phyloP scores from a whole-genome alignment of 1,140 invertebrate species.

The Plutomurus gul region DNA sequence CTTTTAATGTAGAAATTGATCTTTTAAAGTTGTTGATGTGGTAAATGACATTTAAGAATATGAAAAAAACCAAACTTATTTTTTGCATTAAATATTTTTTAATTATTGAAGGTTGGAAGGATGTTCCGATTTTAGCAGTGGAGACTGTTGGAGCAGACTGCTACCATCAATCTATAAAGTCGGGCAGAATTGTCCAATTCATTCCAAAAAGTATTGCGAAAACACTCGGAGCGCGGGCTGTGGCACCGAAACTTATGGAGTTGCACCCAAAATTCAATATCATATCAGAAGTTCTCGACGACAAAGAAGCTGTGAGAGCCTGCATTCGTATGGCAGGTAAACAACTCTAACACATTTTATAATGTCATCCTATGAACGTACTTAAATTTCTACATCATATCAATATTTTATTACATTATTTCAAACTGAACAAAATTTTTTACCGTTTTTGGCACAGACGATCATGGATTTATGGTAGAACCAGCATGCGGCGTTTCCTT shows the following conservation, averaged over 20 bases:
- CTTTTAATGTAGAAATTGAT: too few species aligned
- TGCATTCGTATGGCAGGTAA: conserved; percentile 60
- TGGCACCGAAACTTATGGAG: conserved; percentile 57
- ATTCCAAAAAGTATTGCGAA: conserved; percentile 58
- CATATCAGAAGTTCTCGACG: conserved; percentile 59
- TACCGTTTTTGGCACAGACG: conserved; percentile 50
- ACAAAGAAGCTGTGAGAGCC: conserved; percentile 61
- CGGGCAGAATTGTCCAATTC: conserved; percentile 58
- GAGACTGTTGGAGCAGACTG: conserved; percentile 63
- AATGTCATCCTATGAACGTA: too few species aligned
- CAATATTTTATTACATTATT: too few species aligned
- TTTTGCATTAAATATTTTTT: neutral
- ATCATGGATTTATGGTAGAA: conserved; percentile 62
- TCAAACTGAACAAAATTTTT: too few species aligned
- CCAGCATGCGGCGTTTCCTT: conserved; percentile 62
- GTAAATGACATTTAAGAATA: too few species aligned
- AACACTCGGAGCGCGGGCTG: conserved; percentile 59
- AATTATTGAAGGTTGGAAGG: conserved; percentile 57
- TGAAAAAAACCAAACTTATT: too few species aligned
- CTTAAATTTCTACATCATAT: too few species aligned
- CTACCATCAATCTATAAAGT: conserved; percentile 59
- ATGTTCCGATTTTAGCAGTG: conserved; percentile 62
- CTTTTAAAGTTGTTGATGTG: too few species aligned
- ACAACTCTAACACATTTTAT: too few species aligned
- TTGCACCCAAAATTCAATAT: conserved; percentile 56